A percentile compares a stretch with the other conserved stretches of the same genome.
phyloP scores from a whole-genome alignment of 2,888 invertebrate species.

The Polia nebulosa region DNA sequence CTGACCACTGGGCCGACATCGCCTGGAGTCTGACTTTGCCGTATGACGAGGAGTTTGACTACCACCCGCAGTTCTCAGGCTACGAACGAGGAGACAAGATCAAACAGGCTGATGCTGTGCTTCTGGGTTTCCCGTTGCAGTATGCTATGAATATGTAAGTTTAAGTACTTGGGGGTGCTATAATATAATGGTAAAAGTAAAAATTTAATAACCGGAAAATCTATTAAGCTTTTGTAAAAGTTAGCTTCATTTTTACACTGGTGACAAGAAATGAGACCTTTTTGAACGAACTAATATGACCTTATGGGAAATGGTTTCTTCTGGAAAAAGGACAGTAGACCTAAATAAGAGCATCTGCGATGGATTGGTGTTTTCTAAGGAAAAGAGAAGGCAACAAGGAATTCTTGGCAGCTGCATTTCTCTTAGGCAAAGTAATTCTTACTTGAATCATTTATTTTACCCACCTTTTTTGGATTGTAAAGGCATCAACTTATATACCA shows the following conservation, averaged over 20 bases:
- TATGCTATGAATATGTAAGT: constrained; percentile 89
- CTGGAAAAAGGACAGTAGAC: neutral
- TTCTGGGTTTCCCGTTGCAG: constrained; percentile 91
- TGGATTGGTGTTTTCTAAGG: neutral
- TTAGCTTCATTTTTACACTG: too few species aligned
- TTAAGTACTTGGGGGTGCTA: neutral
- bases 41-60: constrained; percentile 87
- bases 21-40: constrained; percentile 89
- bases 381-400: neutral
- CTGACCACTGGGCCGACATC: constrained; percentile 86
- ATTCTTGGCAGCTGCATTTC: too few species aligned
- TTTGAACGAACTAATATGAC: too few species aligned
- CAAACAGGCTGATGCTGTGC: constrained; percentile 91
- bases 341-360: neutral
- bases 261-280: too few species aligned
- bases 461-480: too few species aligned
- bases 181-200: too few species aligned
- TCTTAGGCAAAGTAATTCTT: too few species aligned
- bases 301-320: neutral
- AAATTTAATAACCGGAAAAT: neutral
- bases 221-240: neutral
- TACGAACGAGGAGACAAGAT: constrained; percentile 86
- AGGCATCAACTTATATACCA: too few species aligned
- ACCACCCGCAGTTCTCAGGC: constrained; percentile 91
- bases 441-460: too few species aligned